Evolutionary conservation across 2,797 vertebrate genomes (phyloP).

Genomic region (Trichosurus vulpecula): DNA sequence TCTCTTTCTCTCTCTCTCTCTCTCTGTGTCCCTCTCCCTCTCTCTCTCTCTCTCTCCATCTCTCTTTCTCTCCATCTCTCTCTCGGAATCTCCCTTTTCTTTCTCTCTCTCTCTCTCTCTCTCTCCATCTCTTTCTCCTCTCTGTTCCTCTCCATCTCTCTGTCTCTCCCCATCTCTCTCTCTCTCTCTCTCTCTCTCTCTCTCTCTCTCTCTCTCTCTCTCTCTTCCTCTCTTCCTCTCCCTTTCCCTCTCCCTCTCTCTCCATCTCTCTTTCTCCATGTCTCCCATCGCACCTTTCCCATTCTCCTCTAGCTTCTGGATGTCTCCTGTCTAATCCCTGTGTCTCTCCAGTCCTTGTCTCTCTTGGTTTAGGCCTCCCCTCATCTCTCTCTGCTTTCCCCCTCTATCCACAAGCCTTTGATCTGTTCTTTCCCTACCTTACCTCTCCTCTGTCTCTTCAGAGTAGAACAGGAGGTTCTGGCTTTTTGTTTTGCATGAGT

Average conservation of each 20-base stretch:
- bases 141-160: no score
- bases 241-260: no score
- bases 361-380: not conserved
- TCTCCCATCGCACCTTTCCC: not conserved
- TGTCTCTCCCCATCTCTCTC: no score
- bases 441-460: not conserved
- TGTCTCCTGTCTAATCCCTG: not conserved
- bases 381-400: not conserved
- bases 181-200: no score
- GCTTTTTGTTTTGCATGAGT: not conserved
- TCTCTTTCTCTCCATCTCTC: no score
- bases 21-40: no score
- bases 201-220: no score
- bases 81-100: fast-evolving
- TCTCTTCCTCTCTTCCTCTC: fast-evolving
- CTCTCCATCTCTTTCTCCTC: fast-evolving
- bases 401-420: not conserved
- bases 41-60: no score
- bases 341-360: not conserved
- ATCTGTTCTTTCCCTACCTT: not conserved
- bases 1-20: not conserved
- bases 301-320: not conserved
- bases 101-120: no score
- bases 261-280: not conserved
- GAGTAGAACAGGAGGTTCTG: not conserved